Evolutionary conservation across 2,797 vertebrate genomes (phyloP), one percentile per base, ranked within the genome.

Genomic region (Labeo calbasu): DNA sequence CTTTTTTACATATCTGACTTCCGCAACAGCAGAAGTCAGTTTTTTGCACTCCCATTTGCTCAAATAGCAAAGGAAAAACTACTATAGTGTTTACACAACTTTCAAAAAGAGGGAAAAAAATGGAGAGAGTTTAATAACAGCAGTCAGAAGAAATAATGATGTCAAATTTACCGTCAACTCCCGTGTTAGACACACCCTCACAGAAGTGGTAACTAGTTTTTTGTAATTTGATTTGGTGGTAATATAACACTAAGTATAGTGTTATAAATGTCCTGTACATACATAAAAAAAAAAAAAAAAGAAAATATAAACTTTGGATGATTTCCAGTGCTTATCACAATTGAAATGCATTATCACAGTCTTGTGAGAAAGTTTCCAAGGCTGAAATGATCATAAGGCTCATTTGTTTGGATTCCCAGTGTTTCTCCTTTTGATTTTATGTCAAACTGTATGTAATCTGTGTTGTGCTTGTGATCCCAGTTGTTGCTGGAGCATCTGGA

Each of bases 401-500:
- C 28, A 4, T 10, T 59, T 23, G 10, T 59, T 11, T 59, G 15
- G 59, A 25, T 12, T 8, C 11, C 32, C 32, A 40, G 32, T 11
- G 32, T 40, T 11, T 66, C 28, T 66, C 65, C 2, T 6, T 61
- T n/a, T 23, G 25, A 7, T 21, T 10, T 11, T 2, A 15, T 21
- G 1, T 65, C 8, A 32, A 9, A 4, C 21, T 12, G 66, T 21
- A 11, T 13, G 19, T n/a, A 32, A 14, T 72, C 28, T 15, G n/a
- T 69, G 79, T 28, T 63, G 48, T 76, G 19, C 76, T 3, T 66
- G 14, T 43, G 40, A 6, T 32, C 21, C 43, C 89, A 99, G 98
- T 92, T 99, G 14, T 91, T 99, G 61, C 87, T 99, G 87, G 98
- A 99, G 88, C 98, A 99, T 77, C 81, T 99, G 94, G 98, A 99